These are phyloP conservation scores for Galeruca laticollis DNA, from an alignment of 2,888 invertebrate genomes.

Conservation along the genomic window DNA sequence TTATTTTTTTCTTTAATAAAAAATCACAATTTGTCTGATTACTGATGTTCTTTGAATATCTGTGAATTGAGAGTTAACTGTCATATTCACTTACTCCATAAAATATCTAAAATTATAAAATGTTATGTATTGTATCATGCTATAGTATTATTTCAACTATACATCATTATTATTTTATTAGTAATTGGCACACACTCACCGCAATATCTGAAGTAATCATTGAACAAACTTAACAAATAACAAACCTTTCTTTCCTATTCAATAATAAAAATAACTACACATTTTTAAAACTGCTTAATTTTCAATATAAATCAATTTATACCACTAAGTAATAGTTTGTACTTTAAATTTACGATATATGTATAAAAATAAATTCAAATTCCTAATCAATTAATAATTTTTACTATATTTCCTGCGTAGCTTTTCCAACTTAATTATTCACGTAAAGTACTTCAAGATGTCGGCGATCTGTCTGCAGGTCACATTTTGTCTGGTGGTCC, in stretches of 20 bases:
- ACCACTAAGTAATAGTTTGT: background rate
- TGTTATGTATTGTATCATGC: background rate
- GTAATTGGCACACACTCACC: background rate
- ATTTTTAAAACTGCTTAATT: background rate
- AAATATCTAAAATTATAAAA: too few species aligned
- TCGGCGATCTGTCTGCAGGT: constrained; percentile 9
- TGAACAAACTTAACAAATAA: too few species aligned
- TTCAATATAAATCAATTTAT: background rate
- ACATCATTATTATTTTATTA: background rate
- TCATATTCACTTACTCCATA: too few species aligned
- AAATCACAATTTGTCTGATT: too few species aligned
- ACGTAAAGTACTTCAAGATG: background rate
- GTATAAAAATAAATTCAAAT: constrained; percentile 17
- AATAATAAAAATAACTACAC: background rate
- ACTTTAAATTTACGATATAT: constrained; percentile 15
- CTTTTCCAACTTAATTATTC: background rate
- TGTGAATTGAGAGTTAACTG: too few species aligned
- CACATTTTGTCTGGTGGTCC: constrained; percentile 49
- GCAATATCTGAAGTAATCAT: background rate
- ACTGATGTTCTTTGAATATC: too few species aligned
- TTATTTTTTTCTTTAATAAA: too few species aligned
- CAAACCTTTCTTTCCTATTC: too few species aligned
- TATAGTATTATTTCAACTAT: background rate
- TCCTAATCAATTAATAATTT: background rate
- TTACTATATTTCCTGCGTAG: constrained; percentile 16